These are phyloP conservation scores for Meloidogyne chitwoodi DNA, from an alignment of 1,140 invertebrate genomes.

Conservation along the genomic window DNA sequence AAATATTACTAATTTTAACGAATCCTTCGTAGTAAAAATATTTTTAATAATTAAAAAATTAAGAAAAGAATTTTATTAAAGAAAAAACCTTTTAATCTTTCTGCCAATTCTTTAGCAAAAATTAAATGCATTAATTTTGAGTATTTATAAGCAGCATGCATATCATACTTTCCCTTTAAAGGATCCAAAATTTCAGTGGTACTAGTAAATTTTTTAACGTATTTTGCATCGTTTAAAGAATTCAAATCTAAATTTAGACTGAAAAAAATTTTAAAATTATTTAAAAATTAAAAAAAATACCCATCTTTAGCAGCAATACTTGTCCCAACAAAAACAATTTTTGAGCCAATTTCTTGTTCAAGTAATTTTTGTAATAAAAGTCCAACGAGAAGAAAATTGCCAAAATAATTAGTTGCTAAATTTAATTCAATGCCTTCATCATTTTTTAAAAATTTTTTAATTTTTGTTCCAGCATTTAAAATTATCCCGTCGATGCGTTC, in stretches of 20 bases:
- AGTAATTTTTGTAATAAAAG: constrained; percentile 52
- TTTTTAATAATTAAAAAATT: too few species aligned
- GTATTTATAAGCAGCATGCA: constrained; percentile 44
- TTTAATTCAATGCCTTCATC: constrained; percentile 55
- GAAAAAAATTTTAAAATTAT: constrained; percentile 14
- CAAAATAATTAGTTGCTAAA: constrained; percentile 58
- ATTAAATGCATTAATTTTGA: constrained; percentile 49
- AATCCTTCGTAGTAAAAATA: neutral
- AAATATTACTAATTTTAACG: too few species aligned
- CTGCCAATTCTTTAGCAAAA: constrained; percentile 55
- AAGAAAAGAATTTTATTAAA: too few species aligned
- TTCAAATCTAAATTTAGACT: constrained; percentile 44
- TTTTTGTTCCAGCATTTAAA: constrained; percentile 49
- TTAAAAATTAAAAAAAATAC: constrained; percentile 16
- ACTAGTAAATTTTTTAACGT: constrained; percentile 29
- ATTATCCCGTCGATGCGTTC: constrained; percentile 55
- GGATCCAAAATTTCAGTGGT: neutral
- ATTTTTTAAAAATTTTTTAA: constrained; percentile 26
- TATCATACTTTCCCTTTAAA: constrained; percentile 11
- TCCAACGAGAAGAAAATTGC: constrained; percentile 52
- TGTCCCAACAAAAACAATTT: constrained; percentile 55
- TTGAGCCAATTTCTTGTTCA: constrained; percentile 38
- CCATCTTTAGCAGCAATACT: constrained; percentile 45
- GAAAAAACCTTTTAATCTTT: constrained; percentile 45
- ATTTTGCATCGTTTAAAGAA: constrained; percentile 48